Conservation (phyloP, 1,140 invertebrate genomes). For the Caenorhabditis briggsae region DNA sequence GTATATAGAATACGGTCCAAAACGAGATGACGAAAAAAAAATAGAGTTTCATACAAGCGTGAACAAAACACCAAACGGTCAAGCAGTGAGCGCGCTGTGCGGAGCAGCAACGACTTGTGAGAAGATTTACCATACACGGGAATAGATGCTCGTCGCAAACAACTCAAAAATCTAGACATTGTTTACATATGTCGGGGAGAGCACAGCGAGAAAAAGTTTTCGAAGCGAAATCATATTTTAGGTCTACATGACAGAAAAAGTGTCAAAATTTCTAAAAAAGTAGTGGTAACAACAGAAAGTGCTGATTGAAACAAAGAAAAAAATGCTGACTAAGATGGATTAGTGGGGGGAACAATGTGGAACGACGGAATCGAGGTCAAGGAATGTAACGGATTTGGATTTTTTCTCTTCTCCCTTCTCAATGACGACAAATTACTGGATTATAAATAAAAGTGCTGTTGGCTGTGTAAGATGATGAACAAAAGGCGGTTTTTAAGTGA, state of each 20-base stretch:
- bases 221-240: conserved; percentile 27
- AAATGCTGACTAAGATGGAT: conserved; percentile 11
- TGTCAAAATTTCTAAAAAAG: background rate
- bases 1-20: background rate
- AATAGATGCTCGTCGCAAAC: conserved; percentile 28
- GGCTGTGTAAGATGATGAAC: conserved; percentile 10
- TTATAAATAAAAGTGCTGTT: conserved; percentile 48
- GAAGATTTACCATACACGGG: conserved; percentile 44
- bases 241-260: conserved; percentile 16
- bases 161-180: conserved; percentile 36
- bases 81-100: background rate
- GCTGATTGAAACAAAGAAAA: conserved; percentile 15
- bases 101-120: background rate
- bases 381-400: conserved; percentile 48
- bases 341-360: background rate
- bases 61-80: background rate
- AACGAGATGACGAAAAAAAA: background rate
- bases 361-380: conserved; percentile 48
- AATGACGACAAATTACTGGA: conserved; percentile 45
- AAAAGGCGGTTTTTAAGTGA: conserved; percentile 44
- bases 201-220: background rate
- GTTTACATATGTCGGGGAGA: conserved; percentile 36
- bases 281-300: background rate
- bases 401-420: background rate
- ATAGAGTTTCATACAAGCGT: background rate